Conservation (phyloP, 2,113 vertebrate genomes). For the Chrysochloris asiatica region DNA sequence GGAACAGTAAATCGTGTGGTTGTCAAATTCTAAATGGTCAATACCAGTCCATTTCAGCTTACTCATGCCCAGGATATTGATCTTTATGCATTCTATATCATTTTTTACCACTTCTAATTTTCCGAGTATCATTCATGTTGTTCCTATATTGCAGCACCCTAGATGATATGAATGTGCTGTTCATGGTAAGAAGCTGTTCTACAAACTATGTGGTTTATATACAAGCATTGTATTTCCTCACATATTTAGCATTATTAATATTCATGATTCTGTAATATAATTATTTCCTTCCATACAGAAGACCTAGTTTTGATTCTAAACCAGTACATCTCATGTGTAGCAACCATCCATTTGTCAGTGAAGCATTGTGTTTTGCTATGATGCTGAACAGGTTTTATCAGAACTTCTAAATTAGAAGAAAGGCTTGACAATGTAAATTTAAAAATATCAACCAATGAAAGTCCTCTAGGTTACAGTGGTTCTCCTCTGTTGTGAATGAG, state of each 20-base stretch:
- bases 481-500: not conserved
- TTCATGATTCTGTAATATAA: not conserved
- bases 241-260: not conserved
- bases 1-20: too few relatives aligned
- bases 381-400: not conserved
- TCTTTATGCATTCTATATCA: too few relatives aligned
- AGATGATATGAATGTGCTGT: not conserved
- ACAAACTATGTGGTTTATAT: not conserved
- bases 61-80: too few relatives aligned
- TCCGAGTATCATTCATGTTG: too few relatives aligned
- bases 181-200: not conserved
- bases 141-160: not conserved
- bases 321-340: not conserved
- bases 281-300: not conserved
- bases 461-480: not conserved
- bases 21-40: too few relatives aligned
- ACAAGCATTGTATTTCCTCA: not conserved
- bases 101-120: too few relatives aligned
- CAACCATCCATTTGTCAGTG: not conserved
- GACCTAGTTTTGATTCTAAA: not conserved
- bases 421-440: too few relatives aligned
- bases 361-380: not conserved
- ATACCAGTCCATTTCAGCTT: too few relatives aligned
- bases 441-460: not conserved
- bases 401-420: not conserved